phyloP scores from a whole-genome alignment of 2,113 vertebrate species.

The Cochlearius cochlearius region DNA sequence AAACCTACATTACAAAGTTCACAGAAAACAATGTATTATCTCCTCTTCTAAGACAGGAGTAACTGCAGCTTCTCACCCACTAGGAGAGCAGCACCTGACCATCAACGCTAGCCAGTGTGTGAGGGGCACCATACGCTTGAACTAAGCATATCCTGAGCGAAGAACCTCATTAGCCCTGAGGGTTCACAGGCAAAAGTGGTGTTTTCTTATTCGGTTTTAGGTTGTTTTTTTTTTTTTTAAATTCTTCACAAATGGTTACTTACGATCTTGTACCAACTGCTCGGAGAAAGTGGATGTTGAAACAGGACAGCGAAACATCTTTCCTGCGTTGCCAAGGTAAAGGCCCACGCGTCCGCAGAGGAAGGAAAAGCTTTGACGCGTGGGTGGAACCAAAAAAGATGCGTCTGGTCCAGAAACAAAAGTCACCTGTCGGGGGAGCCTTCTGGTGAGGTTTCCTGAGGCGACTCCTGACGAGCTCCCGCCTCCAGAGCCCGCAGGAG shows the following conservation, averaged over 20 bases:
- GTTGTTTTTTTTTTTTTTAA: not conserved
- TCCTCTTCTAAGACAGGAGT: not conserved
- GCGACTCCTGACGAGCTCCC: not conserved
- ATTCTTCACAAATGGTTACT: not conserved
- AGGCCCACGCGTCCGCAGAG: too few relatives aligned
- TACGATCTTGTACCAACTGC: not conserved
- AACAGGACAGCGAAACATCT: not conserved
- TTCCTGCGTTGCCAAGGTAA: not conserved
- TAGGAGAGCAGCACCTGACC: not conserved
- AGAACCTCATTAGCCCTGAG: not conserved
- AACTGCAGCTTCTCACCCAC: not conserved
- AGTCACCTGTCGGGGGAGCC: not conserved
- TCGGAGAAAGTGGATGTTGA: not conserved
- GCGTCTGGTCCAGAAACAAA: not conserved
- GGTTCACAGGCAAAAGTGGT: not conserved
- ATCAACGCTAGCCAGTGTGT: rapidly evolving
- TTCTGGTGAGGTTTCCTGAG: not conserved
- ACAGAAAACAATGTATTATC: not conserved
- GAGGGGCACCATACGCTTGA: rapidly evolving
- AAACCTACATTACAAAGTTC: not conserved
- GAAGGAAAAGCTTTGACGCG: not conserved
- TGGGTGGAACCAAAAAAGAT: not conserved
- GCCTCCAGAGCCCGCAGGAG: not conserved
- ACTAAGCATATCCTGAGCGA: not conserved
- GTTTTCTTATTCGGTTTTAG: not conserved